Percentiles rank a stretch among this genome's conserved stretches.
phyloP scores from a whole-genome alignment of 1,140 invertebrate species.

The Dreissena rostriformis region DNA sequence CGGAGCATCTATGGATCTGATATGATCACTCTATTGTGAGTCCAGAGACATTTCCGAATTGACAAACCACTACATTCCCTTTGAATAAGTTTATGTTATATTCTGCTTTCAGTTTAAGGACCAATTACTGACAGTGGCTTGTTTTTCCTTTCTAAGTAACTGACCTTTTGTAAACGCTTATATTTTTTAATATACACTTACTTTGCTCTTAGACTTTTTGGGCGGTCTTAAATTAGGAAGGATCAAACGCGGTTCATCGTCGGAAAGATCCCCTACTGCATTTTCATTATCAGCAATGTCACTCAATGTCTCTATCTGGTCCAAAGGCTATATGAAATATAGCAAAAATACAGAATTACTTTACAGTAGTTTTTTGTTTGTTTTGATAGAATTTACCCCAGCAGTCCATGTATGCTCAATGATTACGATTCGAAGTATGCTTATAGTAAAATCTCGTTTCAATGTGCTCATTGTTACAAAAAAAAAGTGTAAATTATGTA shows the following conservation, averaged over 20 bases:
- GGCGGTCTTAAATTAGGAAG: constrained; percentile 49
- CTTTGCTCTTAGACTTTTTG: constrained; percentile 51
- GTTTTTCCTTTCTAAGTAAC: too few species aligned
- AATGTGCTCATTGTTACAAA: too few species aligned
- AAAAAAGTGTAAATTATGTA: too few species aligned
- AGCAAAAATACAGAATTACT: background rate
- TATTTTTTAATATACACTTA: constrained; percentile 17
- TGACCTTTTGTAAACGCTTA: too few species aligned
- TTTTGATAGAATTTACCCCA: too few species aligned
- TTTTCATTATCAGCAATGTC: constrained; percentile 55
- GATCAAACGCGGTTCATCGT: constrained; percentile 50
- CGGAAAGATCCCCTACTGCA: constrained; percentile 54
- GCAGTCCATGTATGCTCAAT: too few species aligned
- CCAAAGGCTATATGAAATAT: constrained; percentile 44
- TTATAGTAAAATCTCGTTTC: too few species aligned
- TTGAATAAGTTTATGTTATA: too few species aligned
- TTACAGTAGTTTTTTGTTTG: background rate
- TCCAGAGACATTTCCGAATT: background rate
- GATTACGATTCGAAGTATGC: too few species aligned
- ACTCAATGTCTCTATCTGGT: constrained; percentile 55
- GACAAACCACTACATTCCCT: too few species aligned
- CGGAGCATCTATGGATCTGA: constrained; percentile 5
- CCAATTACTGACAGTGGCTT: too few species aligned
- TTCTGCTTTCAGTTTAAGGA: too few species aligned
- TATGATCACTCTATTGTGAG: background rate